These are phyloP conservation scores for Triplophysa bombifrons DNA, from an alignment of 2,797 vertebrate species.

Conservation along the genomic window DNA sequence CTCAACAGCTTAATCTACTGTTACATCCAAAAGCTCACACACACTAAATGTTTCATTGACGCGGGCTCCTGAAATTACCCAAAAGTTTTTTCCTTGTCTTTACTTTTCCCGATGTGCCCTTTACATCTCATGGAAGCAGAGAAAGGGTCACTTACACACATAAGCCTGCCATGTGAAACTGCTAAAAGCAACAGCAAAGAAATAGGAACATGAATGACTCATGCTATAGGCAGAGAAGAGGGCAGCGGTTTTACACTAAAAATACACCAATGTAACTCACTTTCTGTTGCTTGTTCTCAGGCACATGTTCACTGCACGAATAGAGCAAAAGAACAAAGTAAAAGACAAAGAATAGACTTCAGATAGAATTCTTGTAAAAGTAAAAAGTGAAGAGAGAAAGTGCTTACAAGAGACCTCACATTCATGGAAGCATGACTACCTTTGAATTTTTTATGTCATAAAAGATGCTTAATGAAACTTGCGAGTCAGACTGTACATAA, in stretches of 20 bases:
- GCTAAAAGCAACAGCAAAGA: constrained; percentile 27
- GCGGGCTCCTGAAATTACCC: constrained; percentile 3
- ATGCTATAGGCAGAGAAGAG: constrained; percentile 34
- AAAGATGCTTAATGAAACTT: not conserved
- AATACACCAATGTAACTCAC: constrained; percentile 42
- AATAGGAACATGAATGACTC: constrained; percentile 56
- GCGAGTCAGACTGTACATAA: not conserved
- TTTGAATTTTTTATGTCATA: not conserved
- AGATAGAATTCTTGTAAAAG: not conserved
- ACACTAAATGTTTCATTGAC: constrained; percentile 47
- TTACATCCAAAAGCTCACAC: constrained; percentile 23
- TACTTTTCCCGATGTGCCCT: constrained; percentile 4
- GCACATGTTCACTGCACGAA: constrained; percentile 16
- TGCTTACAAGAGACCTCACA: constrained; percentile 6
- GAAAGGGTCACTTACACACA: not conserved
- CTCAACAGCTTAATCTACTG: not conserved
- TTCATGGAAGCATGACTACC: not conserved
- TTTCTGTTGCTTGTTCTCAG: constrained; percentile 22
- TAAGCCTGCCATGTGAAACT: constrained; percentile 26
- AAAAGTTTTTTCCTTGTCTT: constrained; percentile 1
- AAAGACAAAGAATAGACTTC: not conserved
- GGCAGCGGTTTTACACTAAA: constrained; percentile 51
- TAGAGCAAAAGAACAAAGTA: constrained; percentile 13
- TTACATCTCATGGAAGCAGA: constrained; percentile 18
- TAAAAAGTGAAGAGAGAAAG: not conserved